Conservation (phyloP, 1,140 invertebrate species). For the Cylas formicarius region DNA sequence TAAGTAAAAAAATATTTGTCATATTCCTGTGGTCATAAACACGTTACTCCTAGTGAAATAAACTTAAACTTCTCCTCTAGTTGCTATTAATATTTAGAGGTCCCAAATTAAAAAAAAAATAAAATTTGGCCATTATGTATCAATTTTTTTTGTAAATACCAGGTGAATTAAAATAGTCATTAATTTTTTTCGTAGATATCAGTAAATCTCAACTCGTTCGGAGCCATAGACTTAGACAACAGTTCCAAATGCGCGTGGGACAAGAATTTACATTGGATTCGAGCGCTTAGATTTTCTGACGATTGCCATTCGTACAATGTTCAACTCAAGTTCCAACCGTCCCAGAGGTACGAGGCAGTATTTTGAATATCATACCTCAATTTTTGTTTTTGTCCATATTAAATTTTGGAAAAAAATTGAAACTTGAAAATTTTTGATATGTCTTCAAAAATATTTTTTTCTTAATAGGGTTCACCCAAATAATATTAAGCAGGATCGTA, state of each 20-base stretch:
- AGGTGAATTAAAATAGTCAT: not conserved
- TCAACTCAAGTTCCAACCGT: constrained; percentile 42
- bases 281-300: constrained; percentile 50
- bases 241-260: constrained; percentile 30
- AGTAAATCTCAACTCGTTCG: constrained; percentile 24
- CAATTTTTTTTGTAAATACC: no score
- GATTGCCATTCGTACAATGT: constrained; percentile 65
- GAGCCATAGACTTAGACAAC: constrained; percentile 32
- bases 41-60: no score
- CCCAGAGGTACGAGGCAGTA: constrained; percentile 16
- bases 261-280: constrained; percentile 34
- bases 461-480: constrained; percentile 11
- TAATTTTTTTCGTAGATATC: constrained; percentile 30
- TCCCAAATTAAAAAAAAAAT: no score
- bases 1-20: constrained; percentile 29
- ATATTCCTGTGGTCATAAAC: no score
- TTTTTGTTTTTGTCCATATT: not conserved
- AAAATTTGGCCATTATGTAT: no score
- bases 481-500: constrained; percentile 3
- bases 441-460: no score
- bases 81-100: no score
- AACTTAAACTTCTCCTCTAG: no score
- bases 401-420: no score
- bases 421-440: no score
- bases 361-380: constrained; percentile 1